A percentile compares a stretch with the other conserved stretches of the same genome.
phyloP scores from a whole-genome alignment of 2,888 invertebrate species.

The Drosophila hamatofila region DNA sequence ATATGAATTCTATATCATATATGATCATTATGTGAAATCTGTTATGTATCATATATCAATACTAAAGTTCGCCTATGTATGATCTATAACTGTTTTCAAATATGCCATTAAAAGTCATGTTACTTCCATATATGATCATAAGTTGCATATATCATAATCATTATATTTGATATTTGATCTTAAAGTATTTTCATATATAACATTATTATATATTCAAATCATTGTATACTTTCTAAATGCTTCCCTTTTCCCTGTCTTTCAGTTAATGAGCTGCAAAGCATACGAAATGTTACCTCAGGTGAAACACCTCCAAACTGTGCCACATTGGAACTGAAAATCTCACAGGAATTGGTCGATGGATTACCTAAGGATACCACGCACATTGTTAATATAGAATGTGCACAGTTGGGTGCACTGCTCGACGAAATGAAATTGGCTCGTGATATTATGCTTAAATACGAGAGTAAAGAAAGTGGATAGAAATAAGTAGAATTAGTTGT shows the following conservation, averaged over 20 bases:
- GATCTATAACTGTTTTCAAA: too few species aligned
- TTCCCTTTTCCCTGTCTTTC: conserved; percentile 10
- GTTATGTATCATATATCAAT: too few species aligned
- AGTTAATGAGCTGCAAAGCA: conserved; percentile 84
- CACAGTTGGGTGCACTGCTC: conserved; percentile 81
- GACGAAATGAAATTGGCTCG: conserved; percentile 83
- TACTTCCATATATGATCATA: too few species aligned
- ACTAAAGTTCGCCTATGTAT: too few species aligned
- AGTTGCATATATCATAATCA: too few species aligned
- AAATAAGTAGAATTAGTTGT: background rate
- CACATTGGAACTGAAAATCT: conserved; percentile 82
- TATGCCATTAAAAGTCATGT: too few species aligned
- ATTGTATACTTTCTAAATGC: too few species aligned
- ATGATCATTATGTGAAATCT: too few species aligned
- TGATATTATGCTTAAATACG: conserved; percentile 80
- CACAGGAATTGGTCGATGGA: conserved; percentile 82
- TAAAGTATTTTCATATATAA: too few species aligned
- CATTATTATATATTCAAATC: too few species aligned
- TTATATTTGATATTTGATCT: too few species aligned
- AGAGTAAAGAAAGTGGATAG: conserved; percentile 61
- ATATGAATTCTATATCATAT: too few species aligned
- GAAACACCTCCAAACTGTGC: conserved; percentile 79
- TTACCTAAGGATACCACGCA: conserved; percentile 80
- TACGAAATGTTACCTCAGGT: conserved; percentile 68
- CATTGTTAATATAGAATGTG: conserved; percentile 82